Percentiles rank a stretch among this genome's conserved stretches.
Conservation (phyloP, 53 echinoderm and acorn worm genomes). For the Apostichopus leukothele region DNA sequence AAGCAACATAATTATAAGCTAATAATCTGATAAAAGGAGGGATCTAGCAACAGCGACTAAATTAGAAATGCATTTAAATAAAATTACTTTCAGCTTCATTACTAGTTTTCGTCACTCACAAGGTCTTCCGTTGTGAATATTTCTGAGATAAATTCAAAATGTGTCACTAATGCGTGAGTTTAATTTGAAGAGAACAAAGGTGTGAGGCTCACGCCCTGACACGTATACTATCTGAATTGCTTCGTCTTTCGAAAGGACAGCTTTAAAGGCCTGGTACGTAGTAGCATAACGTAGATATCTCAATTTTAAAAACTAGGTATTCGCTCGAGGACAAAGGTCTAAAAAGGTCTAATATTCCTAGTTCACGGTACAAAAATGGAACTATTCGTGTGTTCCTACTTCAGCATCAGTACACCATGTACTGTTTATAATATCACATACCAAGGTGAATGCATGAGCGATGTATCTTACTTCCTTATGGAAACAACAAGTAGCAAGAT, state of each 20-base stretch:
- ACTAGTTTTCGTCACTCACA: constrained; percentile 3
- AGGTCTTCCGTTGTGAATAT: neutral
- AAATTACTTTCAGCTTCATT: neutral
- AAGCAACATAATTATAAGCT: neutral
- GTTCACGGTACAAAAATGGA: no score
- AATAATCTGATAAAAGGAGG: constrained; percentile 11
- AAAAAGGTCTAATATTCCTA: no score
- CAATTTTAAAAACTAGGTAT: no score
- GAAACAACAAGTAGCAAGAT: no score
- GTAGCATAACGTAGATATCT: no score
- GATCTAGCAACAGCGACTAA: neutral
- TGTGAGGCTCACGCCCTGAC: constrained; percentile 11
- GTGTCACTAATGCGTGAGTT: constrained; percentile 15
- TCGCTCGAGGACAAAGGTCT: no score
- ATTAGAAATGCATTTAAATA: constrained; percentile 8
- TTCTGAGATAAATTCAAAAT: neutral
- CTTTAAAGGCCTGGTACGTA: neutral
- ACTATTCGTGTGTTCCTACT: no score
- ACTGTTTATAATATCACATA: no score
- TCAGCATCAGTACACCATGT: no score
- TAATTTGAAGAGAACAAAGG: neutral
- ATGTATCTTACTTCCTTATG: no score
- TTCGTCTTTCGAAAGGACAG: neutral
- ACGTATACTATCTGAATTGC: neutral
- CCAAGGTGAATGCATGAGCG: no score